These are phyloP conservation scores for Papilio aristodemus DNA, from an alignment of 1,140 invertebrate genomes.

Conservation along the genomic window DNA sequence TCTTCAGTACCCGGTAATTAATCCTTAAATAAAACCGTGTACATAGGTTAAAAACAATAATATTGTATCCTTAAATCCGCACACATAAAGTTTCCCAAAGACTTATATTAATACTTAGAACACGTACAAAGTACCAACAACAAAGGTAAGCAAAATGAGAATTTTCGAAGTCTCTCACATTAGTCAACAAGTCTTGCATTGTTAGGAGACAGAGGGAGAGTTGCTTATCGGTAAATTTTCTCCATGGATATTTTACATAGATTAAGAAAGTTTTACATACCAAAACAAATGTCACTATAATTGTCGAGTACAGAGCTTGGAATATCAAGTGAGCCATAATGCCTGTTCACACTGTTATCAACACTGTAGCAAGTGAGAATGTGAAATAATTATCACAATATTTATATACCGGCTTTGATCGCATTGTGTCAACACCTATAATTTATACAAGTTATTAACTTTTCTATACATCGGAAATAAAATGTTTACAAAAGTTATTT, in stretches of 20 bases:
- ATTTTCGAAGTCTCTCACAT: too few species aligned
- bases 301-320: neutral
- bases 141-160: too few species aligned
- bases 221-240: too few species aligned
- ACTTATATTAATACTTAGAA: neutral
- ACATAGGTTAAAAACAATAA: too few species aligned
- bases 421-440: slow-evolving; percentile 16
- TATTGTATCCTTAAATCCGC: too few species aligned
- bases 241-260: too few species aligned
- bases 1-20: too few species aligned
- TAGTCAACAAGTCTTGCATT: too few species aligned
- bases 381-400: slow-evolving; percentile 21
- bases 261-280: slow-evolving; percentile 4
- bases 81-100: too few species aligned
- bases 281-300: slow-evolving; percentile 18
- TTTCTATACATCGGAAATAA: neutral
- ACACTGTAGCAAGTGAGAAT: slow-evolving; percentile 16
- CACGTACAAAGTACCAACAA: too few species aligned
- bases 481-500: slow-evolving; percentile 22
- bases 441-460: slow-evolving; percentile 13
- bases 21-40: too few species aligned
- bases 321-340: slow-evolving; percentile 9
- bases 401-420: neutral
- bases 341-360: slow-evolving; percentile 5
- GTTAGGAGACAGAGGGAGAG: too few species aligned